These are phyloP conservation scores for Silurus aristotelis DNA, from an alignment of 2,797 vertebrate species.

Conservation along the genomic window DNA sequence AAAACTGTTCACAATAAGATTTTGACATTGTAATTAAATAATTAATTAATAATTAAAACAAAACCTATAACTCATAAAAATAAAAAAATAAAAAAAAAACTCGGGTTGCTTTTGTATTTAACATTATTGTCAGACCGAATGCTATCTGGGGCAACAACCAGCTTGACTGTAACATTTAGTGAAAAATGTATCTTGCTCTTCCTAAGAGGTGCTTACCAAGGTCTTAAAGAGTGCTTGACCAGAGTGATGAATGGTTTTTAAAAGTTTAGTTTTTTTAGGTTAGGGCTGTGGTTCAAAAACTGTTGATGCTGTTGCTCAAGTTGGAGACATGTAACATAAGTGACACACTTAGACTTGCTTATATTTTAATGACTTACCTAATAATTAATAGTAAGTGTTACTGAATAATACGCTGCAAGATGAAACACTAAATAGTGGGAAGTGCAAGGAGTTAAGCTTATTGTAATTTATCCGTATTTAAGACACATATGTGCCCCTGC, in stretches of 20 bases:
- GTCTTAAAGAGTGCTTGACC: slow-evolving; percentile 23
- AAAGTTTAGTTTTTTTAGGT: neutral
- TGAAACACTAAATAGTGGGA: neutral
- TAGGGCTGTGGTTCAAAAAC: neutral
- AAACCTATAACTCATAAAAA: neutral
- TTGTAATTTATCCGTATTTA: neutral
- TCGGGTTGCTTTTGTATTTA: neutral
- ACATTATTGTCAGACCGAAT: neutral
- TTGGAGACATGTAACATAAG: neutral
- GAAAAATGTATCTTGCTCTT: slow-evolving; percentile 10
- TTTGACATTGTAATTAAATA: neutral
- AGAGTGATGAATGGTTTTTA: slow-evolving; percentile 38
- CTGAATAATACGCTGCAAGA: neutral
- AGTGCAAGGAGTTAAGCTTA: neutral
- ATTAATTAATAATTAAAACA: neutral
- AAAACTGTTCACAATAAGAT: neutral
- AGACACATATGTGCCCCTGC: neutral
- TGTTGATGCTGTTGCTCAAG: neutral
- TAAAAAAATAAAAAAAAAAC: neutral
- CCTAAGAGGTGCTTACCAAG: slow-evolving; percentile 23
- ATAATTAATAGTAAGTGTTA: neutral
- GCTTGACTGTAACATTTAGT: slow-evolving; percentile 15
- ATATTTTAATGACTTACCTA: neutral
- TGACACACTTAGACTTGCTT: neutral
- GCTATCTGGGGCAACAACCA: neutral